These are phyloP conservation scores for Nomada goodeniana DNA, from an alignment of 2,888 invertebrate genomes.

Conservation along the genomic window DNA sequence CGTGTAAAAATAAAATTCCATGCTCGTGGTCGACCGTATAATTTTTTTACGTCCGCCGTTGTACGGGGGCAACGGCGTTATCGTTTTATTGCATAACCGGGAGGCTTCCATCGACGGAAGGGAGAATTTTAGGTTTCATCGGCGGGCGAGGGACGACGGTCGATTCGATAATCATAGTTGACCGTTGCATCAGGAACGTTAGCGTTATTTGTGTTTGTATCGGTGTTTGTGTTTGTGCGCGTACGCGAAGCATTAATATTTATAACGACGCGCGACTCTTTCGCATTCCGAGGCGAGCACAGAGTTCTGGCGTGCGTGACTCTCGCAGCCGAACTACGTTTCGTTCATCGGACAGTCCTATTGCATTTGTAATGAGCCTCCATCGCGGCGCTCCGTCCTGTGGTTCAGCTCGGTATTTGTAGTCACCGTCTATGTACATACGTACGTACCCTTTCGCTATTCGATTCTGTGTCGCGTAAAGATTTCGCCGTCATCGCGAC, in stretches of 20 bases:
- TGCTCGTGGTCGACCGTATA: background rate
- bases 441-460: background rate
- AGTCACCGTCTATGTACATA: no score
- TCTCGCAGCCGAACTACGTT: conserved; percentile 54
- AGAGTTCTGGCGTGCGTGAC: conserved; percentile 56
- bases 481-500: conserved; percentile 2
- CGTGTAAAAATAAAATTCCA: conserved; percentile 15
- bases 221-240: background rate
- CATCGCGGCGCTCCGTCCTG: conserved; percentile 23
- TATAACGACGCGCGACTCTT: conserved; percentile 63
- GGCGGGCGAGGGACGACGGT: background rate
- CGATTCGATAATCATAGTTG: conserved; percentile 16
- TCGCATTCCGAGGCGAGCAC: conserved; percentile 62
- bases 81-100: conserved; percentile 1
- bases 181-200: conserved; percentile 9
- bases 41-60: background rate
- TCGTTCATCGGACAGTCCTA: conserved; percentile 49
- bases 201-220: background rate
- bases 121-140: conserved; percentile 12
- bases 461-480: background rate
- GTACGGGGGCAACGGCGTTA: conserved; percentile 6
- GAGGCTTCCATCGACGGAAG: no score
- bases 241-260: conserved; percentile 62
- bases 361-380: conserved; percentile 65
- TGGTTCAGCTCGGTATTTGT: background rate